Percentiles rank a stretch among this genome's conserved stretches.
These are phyloP conservation scores for Hoplodrina blanda DNA, from an alignment of 2,888 invertebrate genomes.

Conservation along the genomic window DNA sequence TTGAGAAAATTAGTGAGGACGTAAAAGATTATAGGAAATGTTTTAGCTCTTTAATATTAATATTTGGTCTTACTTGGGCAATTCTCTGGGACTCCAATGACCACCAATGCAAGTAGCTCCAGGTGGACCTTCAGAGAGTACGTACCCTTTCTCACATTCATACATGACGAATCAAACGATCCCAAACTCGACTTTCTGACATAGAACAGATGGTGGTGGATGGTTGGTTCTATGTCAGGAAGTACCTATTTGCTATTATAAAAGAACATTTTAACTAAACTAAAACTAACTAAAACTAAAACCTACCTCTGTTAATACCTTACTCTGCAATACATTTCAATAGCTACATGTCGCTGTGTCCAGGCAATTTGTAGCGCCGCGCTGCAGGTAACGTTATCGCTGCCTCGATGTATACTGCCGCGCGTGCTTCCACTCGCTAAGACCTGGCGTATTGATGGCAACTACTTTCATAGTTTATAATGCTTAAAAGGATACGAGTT, in stretches of 20 bases:
- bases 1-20: too few relatives aligned
- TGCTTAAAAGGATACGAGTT: slow-evolving; percentile 1
- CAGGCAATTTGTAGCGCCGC: slow-evolving; percentile 70
- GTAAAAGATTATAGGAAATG: too few relatives aligned
- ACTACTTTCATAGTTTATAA: slow-evolving; percentile 25
- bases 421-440: slow-evolving; percentile 40
- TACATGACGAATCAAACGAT: too few relatives aligned
- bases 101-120: slow-evolving; percentile 99
- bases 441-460: slow-evolving; percentile 23
- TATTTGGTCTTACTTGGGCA: slow-evolving; percentile 92
- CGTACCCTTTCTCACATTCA: slow-evolving; percentile 98
- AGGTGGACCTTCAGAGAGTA: slow-evolving; percentile 96
- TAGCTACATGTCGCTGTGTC: slow-evolving; percentile 66
- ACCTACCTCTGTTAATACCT: slow-evolving; percentile 27
- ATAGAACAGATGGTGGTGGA: too few relatives aligned
- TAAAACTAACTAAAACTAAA: too few relatives aligned
- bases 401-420: slow-evolving; percentile 16
- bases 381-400: slow-evolving; percentile 48
- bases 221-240: too few relatives aligned
- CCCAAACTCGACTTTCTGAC: too few relatives aligned
- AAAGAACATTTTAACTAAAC: background rate
- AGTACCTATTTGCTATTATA: too few relatives aligned
- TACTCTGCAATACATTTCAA: slow-evolving; percentile 71
- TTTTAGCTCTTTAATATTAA: background rate
- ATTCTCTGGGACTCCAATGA: slow-evolving; percentile 96